phyloP scores from a whole-genome alignment of 2,113 vertebrate genomes.

The Chaenocephalus aceratus region DNA sequence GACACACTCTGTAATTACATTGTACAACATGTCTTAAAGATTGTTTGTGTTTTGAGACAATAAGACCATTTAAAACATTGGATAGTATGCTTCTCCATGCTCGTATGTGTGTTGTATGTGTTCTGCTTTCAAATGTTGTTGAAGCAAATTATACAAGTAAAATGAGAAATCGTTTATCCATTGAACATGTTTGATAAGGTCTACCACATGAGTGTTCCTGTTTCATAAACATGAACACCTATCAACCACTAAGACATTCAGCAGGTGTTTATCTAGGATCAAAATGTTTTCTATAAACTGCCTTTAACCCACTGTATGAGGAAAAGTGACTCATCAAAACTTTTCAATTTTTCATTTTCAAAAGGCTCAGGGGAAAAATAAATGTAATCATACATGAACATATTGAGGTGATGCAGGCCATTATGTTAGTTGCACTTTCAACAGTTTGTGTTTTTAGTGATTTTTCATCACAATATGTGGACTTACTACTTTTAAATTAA shows the following conservation, averaged over 20 bases:
- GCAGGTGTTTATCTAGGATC: not conserved
- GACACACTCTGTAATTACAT: not conserved
- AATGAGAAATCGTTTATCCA: not conserved
- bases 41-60: not conserved
- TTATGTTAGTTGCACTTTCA: not conserved
- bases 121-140: not conserved
- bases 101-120: too few relatives aligned
- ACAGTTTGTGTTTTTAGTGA: conserved; percentile 6
- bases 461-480: not conserved
- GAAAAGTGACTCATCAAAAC: too few relatives aligned
- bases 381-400: not conserved
- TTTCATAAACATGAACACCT: not conserved
- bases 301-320: too few relatives aligned
- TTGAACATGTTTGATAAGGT: not conserved
- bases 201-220: too few relatives aligned
- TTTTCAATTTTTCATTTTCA: not conserved
- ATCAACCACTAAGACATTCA: not conserved
- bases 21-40: not conserved
- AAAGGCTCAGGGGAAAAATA: not conserved
- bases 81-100: not conserved
- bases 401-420: not conserved
- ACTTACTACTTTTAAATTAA: conserved; percentile 18
- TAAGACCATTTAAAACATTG: conserved; percentile 6
- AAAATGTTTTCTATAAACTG: not conserved
- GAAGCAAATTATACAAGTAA: not conserved